Conservation (phyloP, 2,113 vertebrate species). For the Crotophaga sulcirostris region DNA sequence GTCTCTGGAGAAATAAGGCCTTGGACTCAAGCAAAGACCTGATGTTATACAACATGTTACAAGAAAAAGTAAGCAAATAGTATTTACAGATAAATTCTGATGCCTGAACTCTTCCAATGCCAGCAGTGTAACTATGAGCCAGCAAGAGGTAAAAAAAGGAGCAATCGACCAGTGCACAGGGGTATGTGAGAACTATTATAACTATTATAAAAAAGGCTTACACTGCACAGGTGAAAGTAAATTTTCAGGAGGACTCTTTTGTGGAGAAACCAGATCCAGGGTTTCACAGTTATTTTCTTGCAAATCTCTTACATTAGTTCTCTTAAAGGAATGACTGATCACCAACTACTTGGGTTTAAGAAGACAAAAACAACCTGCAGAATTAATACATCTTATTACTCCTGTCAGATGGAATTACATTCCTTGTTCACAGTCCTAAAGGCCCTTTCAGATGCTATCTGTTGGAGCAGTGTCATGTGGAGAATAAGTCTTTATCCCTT, state of each 20-base stretch:
- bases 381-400: not conserved
- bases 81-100: not conserved
- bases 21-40: not conserved
- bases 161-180: not conserved
- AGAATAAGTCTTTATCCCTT: not conserved
- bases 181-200: not conserved
- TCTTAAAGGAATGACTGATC: not conserved
- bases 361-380: not conserved
- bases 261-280: not conserved
- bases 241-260: not conserved
- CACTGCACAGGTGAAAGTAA: not conserved
- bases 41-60: not conserved
- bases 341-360: not conserved
- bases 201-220: not conserved
- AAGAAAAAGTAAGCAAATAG: not conserved
- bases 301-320: not conserved
- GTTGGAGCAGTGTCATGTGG: not conserved
- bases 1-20: not conserved
- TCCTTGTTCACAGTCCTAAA: not conserved
- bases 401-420: not conserved
- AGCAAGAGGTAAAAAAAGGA: not conserved
- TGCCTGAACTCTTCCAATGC: not conserved
- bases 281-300: not conserved
- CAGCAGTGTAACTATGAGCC: not conserved
- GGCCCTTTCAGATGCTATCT: not conserved